Evolutionary conservation across 2,888 invertebrate species (phyloP).

Genomic region (Toxonevra muliebris): DNA sequence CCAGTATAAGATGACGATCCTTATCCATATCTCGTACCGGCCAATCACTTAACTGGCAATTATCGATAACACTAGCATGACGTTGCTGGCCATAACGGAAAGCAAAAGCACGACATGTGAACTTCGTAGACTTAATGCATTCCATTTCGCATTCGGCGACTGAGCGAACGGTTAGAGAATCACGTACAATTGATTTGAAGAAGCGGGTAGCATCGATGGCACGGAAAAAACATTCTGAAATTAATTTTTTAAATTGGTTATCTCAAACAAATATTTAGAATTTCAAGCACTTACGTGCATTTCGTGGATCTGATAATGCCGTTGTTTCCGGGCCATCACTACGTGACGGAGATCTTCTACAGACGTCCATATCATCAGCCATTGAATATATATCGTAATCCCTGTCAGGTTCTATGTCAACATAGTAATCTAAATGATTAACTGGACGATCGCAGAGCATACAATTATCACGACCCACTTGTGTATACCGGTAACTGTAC

Average conservation of each 20-base stretch:
- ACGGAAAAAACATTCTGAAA: constrained; percentile 83
- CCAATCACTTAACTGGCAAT: constrained; percentile 82
- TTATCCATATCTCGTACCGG: constrained; percentile 74
- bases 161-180: constrained; percentile 73
- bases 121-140: constrained; percentile 76
- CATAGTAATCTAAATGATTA: constrained; percentile 75
- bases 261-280: not conserved
- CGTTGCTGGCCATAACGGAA: constrained; percentile 75
- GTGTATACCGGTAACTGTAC: constrained; percentile 75
- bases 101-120: constrained; percentile 83
- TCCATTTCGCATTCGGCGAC: constrained; percentile 84
- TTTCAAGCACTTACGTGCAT: constrained; percentile 54
- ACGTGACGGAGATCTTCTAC: constrained; percentile 56
- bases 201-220: constrained; percentile 79
- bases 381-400: constrained; percentile 84
- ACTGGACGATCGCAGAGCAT: constrained; percentile 78
- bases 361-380: constrained; percentile 70
- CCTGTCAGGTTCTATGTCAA: constrained; percentile 76
- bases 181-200: constrained; percentile 71
- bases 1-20: constrained; percentile 69
- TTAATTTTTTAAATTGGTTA: not conserved
- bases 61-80: constrained; percentile 74
- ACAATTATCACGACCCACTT: constrained; percentile 73
- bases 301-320: constrained; percentile 65
- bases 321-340: constrained; percentile 51